Evolutionary conservation across 2,113 vertebrate species (phyloP).

Genomic region (Chunga burmeisteri): DNA sequence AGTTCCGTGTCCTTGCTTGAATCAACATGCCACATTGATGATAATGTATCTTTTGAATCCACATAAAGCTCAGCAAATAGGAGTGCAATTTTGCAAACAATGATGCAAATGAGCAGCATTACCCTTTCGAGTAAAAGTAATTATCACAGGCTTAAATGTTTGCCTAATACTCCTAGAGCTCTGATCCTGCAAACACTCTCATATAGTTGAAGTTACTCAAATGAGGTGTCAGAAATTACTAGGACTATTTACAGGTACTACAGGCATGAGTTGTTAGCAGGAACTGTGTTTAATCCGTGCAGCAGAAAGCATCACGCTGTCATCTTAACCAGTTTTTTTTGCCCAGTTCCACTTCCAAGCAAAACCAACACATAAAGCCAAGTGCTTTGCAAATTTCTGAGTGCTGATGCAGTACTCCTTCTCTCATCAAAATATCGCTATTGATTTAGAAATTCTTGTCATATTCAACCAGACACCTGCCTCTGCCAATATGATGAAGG

Average conservation of each 20-base stretch:
- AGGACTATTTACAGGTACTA: not conserved
- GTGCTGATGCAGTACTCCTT: constrained; percentile 71
- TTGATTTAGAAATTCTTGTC: not conserved
- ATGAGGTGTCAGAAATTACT: not conserved
- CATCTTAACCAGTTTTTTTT: constrained; percentile 12
- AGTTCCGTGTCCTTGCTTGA: not conserved
- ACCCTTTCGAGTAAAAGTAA: not conserved
- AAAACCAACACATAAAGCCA: constrained; percentile 53
- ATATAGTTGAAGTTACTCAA: not conserved
- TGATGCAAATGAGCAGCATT: not conserved
- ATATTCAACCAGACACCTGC: not conserved
- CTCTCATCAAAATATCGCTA: constrained; percentile 71
- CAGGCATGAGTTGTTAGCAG: not conserved
- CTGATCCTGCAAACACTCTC: not conserved
- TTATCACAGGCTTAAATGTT: not conserved
- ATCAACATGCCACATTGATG: not conserved
- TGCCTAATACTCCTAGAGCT: not conserved
- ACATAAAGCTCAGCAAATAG: not conserved
- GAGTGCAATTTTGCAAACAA: not conserved
- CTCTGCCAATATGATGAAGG: not conserved
- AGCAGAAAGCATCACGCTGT: not conserved
- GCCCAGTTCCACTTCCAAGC: constrained; percentile 59
- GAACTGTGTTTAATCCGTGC: not conserved
- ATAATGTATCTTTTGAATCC: not conserved
- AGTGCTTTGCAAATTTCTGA: constrained; percentile 68